Conservation (phyloP, 92 coral and sea anemone species). For the Metridium senile region DNA sequence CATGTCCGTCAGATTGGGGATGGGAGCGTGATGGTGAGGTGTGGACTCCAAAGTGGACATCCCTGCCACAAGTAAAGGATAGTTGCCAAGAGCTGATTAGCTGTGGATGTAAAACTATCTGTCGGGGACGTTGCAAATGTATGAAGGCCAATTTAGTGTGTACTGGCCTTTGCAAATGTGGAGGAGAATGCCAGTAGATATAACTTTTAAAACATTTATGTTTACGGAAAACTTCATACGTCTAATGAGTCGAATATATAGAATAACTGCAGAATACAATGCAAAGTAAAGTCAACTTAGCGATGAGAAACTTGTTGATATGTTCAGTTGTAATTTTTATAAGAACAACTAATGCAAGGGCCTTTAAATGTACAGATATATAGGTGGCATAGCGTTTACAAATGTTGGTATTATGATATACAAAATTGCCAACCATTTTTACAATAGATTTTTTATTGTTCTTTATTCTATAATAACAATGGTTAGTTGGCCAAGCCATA, state of each 20-base stretch:
- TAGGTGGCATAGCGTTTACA: no score
- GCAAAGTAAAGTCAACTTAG: neutral
- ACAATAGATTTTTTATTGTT: neutral
- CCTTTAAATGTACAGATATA: no score
- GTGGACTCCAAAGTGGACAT: conserved; percentile 70
- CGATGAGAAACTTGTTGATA: neutral
- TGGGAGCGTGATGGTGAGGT: conserved; percentile 48
- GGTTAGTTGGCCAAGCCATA: no score
- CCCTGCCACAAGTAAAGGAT: conserved; percentile 54
- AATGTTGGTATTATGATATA: no score
- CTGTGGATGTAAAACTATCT: conserved; percentile 50
- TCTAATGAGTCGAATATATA: neutral
- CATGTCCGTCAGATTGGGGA: conserved; percentile 64
- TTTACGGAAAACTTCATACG: neutral
- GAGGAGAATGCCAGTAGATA: conserved; percentile 35
- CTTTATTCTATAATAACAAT: neutral
- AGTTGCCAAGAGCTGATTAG: conserved; percentile 60
- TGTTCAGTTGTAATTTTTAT: neutral
- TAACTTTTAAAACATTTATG: neutral
- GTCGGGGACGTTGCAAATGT: conserved; percentile 70
- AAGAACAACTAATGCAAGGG: no score
- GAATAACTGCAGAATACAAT: neutral
- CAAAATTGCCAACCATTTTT: no score
- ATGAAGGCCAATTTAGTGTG: conserved; percentile 57
- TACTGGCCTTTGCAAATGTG: conserved; percentile 68